These are phyloP conservation scores for Apodemia duryi DNA, from an alignment of 2,888 invertebrate species.

Conservation along the genomic window DNA sequence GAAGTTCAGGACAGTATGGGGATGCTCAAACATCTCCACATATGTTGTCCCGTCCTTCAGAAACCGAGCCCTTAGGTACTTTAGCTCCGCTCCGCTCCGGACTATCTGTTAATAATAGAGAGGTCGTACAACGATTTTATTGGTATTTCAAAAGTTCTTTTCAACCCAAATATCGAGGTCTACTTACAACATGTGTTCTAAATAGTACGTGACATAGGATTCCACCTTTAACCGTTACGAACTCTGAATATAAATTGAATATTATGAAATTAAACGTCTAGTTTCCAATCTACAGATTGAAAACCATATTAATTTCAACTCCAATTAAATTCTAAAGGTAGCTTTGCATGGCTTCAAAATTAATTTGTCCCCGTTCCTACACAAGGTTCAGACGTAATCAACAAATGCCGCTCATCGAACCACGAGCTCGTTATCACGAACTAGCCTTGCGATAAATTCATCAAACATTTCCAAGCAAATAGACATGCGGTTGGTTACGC, in stretches of 20 bases:
- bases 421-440: conserved; percentile 19
- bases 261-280: conserved; percentile 6
- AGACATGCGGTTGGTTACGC: conserved; percentile 23
- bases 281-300: conserved; percentile 7
- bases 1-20: no score
- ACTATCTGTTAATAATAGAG: no score
- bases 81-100: no score
- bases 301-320: conserved; percentile 21
- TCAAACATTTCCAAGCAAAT: conserved; percentile 22
- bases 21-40: no score
- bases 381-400: conserved; percentile 21
- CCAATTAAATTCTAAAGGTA: conserved; percentile 20
- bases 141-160: no score
- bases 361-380: conserved; percentile 10
- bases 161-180: no score
- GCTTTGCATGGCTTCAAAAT: conserved; percentile 18
- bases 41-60: no score
- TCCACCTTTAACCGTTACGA: background rate
- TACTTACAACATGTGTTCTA: no score
- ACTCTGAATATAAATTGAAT: conserved; percentile 8
- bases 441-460: conserved; percentile 16
- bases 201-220: no score
- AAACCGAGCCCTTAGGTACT: no score
- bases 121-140: no score
- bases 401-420: conserved; percentile 24